Evolutionary conservation across 2,797 vertebrate species (phyloP).

Genomic region (Aldrovandia affinis): DNA sequence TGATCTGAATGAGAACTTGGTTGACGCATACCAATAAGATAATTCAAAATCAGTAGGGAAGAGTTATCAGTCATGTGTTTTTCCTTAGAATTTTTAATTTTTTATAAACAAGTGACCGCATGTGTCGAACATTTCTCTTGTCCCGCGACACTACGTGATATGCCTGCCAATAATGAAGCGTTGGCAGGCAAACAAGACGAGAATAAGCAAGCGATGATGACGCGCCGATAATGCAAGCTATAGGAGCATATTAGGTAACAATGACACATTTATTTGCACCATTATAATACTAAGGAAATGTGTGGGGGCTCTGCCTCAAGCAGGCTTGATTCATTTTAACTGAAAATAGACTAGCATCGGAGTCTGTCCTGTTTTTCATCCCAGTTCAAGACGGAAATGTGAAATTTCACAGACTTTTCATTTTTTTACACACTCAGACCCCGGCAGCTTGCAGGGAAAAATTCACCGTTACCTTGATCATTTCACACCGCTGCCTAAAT

Average conservation of each 20-base stretch:
- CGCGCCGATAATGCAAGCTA: background rate
- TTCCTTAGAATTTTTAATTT: no score
- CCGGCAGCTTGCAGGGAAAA: background rate
- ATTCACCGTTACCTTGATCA: background rate
- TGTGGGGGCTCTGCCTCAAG: background rate
- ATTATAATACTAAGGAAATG: background rate
- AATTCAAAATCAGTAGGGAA: background rate
- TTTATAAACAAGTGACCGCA: no score
- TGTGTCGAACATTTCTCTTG: background rate
- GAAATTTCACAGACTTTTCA: background rate
- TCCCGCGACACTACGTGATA: background rate
- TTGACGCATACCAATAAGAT: background rate
- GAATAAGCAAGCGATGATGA: background rate
- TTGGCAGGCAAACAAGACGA: background rate
- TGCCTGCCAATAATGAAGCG: background rate
- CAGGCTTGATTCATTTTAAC: background rate
- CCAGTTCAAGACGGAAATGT: background rate
- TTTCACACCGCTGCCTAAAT: background rate
- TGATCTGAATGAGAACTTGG: background rate
- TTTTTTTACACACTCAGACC: background rate
- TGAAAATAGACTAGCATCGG: background rate
- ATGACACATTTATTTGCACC: background rate
- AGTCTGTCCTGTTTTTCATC: background rate
- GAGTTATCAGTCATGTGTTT: background rate
- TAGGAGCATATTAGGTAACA: background rate